Percentiles rank a stretch among this genome's conserved stretches.
These are phyloP conservation scores for Leptinotarsa peninsularis DNA, from an alignment of 2,888 invertebrate species.

Conservation along the genomic window DNA sequence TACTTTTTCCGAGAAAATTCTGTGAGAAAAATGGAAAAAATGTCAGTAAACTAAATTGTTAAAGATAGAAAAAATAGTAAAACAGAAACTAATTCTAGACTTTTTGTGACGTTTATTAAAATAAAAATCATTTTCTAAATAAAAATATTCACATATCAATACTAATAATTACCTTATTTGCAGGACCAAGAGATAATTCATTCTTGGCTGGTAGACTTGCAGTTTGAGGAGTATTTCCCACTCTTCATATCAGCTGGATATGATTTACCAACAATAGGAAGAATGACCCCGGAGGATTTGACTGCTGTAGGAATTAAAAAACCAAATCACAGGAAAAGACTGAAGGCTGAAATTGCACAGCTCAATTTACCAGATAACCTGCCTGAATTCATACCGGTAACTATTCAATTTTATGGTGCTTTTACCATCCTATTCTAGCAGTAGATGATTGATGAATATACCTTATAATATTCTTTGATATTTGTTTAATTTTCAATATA, in stretches of 20 bases:
- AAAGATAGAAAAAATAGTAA: too few relatives aligned
- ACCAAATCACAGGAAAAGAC: conserved; percentile 94
- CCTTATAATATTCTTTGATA: too few relatives aligned
- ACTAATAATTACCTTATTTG: conserved; percentile 48
- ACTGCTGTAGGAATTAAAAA: conserved; percentile 93
- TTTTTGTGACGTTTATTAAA: too few relatives aligned
- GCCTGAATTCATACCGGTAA: conserved; percentile 93
- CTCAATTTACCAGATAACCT: conserved; percentile 94
- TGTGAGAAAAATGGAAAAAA: too few relatives aligned
- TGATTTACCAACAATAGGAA: conserved; percentile 96
- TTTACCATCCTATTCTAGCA: too few relatives aligned
- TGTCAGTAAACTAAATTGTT: too few relatives aligned
- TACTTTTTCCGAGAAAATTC: too few relatives aligned
- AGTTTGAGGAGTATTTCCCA: conserved; percentile 94
- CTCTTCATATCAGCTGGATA: conserved; percentile 96
- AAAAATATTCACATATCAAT: not conserved
- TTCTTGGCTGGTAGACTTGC: conserved; percentile 93
- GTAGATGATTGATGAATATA: too few relatives aligned
- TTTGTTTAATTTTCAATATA: too few relatives aligned
- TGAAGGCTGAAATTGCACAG: conserved; percentile 96
- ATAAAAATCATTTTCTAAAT: not conserved
- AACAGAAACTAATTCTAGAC: too few relatives aligned
- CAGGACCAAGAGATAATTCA: conserved; percentile 94
- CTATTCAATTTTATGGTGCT: conserved; percentile 51
- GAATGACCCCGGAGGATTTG: conserved; percentile 98